Evolutionary conservation across 2,888 invertebrate species (phyloP), one percentile per base, ranked within the genome.

Genomic region (Linnaemya vulpina): DNA sequence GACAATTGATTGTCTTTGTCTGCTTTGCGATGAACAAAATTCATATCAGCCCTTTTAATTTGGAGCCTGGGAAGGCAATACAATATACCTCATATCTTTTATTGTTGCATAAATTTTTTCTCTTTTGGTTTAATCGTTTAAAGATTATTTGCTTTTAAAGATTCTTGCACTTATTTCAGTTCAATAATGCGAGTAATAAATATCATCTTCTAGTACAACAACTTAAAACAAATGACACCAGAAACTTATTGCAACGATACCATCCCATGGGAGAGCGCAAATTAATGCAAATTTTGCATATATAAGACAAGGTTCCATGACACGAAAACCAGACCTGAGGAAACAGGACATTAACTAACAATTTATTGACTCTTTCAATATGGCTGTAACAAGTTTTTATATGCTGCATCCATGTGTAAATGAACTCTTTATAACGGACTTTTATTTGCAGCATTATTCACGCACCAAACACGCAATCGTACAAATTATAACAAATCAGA

Each of bases 351-450:
- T 38, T 58, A 35, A 35, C 35, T 15, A 46, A 40, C n/a, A 77
- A 60, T 68, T 77, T 67, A 76, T 67, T 76, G 76, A 58, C 35
- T 67, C 13, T 76, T 15, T 46, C 13, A 40, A 53, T 25, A 20
- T 15, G 65, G 9, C 70, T 62, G 20, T 5, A 46, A 78, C 70
- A 70, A 63, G 78, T 63, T 78, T 30, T 68, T 51, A 11, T 55
- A 53, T 63, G 43, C 35, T 11, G 22, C 40, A 71, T 51, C 20
- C 63, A 63, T 53, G 53, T 53, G 78, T 55, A 62, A 78, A 63
- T 71, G 70, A 78, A 78, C 62, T 71, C 43, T 43, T 43, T 70
- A 4, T 78, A 78, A 78, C 70, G 78, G 70, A 63, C n/a, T 78
- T 71, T 71, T 17, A 63, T 62, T 78, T 63, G 70, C 51, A 40